Base-by-base conservation (phyloP, 2,797 vertebrate genomes). In the Hypotaenidia philippensis region DNA sequence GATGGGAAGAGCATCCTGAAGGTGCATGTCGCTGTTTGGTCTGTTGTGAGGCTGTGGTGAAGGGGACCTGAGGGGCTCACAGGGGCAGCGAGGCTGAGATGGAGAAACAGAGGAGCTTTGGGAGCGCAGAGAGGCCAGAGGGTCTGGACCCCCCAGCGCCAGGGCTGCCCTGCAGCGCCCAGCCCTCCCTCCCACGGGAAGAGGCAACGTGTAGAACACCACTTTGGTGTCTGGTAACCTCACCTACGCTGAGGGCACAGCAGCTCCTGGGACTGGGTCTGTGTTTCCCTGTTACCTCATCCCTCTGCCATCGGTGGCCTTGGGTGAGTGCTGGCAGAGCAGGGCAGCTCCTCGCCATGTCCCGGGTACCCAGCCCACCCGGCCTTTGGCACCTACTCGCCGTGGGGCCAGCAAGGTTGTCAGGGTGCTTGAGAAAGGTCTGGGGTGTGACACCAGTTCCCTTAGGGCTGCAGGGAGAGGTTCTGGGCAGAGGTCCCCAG, bases 341-440 rank as follows among this genome's bases (percentile, higher is more conserved):
- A 22, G 44, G 20, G 20, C 45, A 47, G 45, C 45, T 22, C 45
- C 21, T 47, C 45, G 21, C 21, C 41, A 9, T 47, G 40, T 41
- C 61, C 36, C n/a, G 34, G 77, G 32, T 56, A 64, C 71, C 52
- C 61, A 13, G 38, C 55, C 8, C 3, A 20, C 41, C 41, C 41
- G 20, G 44, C 44, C 44, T 45, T 41, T 17, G 13, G 41, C 41
- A 41, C 41, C 31, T 11, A 0, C n/a, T 69, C 40, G 50, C 57
- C 61, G 1, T 22, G 6, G 0, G 60, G 20, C 25, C 5, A 5
- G 9, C 55, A 0, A 34, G 57, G 53, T 5, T n/a, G 36, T 31
- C 40, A 18, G 23, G 2, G 32, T 20, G 34, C 44, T 59, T 8
- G 50, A 32, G 75, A 16, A 29, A 3, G 60, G 44, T 23, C 59